Conservation (phyloP, 2,113 vertebrate genomes). For the Labeo catla region DNA sequence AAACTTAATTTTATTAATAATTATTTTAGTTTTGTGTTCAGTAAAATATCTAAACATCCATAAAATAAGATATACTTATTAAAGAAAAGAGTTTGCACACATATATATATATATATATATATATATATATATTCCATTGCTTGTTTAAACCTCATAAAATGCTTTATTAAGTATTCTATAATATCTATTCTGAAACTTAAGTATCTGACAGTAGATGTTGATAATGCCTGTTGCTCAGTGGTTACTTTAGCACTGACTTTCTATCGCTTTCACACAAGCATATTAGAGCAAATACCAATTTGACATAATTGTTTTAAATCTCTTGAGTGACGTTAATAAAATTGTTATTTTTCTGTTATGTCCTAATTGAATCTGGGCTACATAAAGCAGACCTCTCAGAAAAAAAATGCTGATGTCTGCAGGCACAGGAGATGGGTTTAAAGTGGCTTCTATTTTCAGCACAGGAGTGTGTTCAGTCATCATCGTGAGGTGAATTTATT, state of each 20-base stretch:
- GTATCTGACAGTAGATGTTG: not conserved
- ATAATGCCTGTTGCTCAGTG: not conserved
- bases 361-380: not conserved
- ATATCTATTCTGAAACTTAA: not conserved
- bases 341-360: not conserved
- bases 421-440: not conserved
- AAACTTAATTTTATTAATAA: not conserved
- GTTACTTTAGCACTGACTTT: not conserved
- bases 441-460: slow-evolving; percentile 18
- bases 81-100: too few relatives aligned
- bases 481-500: slow-evolving; percentile 4
- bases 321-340: slow-evolving; percentile 12
- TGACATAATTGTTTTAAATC: not conserved
- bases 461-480: not conserved
- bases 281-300: not conserved
- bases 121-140: not conserved
- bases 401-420: slow-evolving; percentile 27
- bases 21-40: not conserved
- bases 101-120: too few relatives aligned
- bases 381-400: slow-evolving; percentile 14
- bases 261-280: not conserved
- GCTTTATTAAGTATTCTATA: not conserved
- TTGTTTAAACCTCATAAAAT: not conserved
- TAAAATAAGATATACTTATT: not conserved
- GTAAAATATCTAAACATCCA: not conserved